Conservation (phyloP, 2,797 vertebrate species). For the Phalanger gymnotis region DNA sequence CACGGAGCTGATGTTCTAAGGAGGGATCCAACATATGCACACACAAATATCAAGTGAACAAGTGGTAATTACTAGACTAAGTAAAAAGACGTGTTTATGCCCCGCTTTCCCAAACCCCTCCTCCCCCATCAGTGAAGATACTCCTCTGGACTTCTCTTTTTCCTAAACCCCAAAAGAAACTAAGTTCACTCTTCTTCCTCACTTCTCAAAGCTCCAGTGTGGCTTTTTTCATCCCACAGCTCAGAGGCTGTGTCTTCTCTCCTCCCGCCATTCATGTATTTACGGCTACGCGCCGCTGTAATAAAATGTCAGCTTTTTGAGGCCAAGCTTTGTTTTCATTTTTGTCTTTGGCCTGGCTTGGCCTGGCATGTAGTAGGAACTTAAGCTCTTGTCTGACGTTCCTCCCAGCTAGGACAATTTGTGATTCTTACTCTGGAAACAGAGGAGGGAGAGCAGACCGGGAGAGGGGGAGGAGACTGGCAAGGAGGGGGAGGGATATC, state of each 20-base stretch:
- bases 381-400: not conserved
- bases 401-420: not conserved
- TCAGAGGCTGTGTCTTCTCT: not conserved
- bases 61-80: too few species aligned
- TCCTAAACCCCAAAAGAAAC: not conserved
- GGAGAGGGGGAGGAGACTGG: too few species aligned
- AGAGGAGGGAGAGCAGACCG: not conserved
- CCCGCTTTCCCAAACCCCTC: not conserved
- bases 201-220: too few species aligned
- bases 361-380: not conserved
- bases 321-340: not conserved
- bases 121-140: not conserved
- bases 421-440: too few species aligned
- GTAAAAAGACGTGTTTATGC: not conserved
- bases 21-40: too few species aligned
- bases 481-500: not conserved
- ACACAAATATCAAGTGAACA: not conserved
- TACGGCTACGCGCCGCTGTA: too few species aligned
- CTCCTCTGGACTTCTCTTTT: not conserved
- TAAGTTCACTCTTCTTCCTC: not conserved
- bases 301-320: not conserved
- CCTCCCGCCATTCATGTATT: too few species aligned
- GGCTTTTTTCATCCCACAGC: too few species aligned
- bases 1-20: not conserved
- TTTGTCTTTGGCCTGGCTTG: not conserved